Evolutionary conservation across 2,113 vertebrate genomes (phyloP).

Genomic region (Polypterus bichir): DNA sequence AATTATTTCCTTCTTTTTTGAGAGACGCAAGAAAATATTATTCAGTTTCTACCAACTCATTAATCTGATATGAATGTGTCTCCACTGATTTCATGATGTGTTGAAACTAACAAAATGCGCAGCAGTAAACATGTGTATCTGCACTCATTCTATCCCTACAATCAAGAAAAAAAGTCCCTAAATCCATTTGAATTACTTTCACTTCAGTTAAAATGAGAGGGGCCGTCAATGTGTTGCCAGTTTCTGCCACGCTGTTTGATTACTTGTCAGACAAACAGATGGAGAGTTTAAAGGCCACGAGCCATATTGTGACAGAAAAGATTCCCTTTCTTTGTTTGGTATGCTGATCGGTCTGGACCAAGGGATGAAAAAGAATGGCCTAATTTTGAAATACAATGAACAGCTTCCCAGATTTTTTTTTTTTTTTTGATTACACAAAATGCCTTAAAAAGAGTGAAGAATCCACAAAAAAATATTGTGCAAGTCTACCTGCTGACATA

Average conservation of each 20-base stretch:
- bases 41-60: no score
- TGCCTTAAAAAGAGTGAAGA: no score
- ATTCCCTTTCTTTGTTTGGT: slow-evolving; percentile 42
- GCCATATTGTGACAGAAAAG: slow-evolving; percentile 54
- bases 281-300: slow-evolving; percentile 57
- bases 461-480: no score
- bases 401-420: background rate
- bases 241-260: slow-evolving; percentile 37
- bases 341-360: slow-evolving; percentile 28
- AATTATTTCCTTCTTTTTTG: no score
- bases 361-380: slow-evolving; percentile 11
- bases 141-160: slow-evolving; percentile 22
- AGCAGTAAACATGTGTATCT: slow-evolving; percentile 16
- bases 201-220: slow-evolving; percentile 43
- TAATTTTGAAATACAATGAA: slow-evolving; percentile 8
- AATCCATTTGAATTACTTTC: slow-evolving; percentile 51
- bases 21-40: no score
- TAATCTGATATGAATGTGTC: slow-evolving; percentile 5
- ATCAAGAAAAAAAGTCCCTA: slow-evolving; percentile 24
- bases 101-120: slow-evolving; percentile 15
- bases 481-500: no score
- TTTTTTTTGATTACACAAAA: background rate
- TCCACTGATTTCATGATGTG: slow-evolving; percentile 11
- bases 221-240: slow-evolving; percentile 31
- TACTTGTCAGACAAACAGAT: slow-evolving; percentile 53